Percentiles rank a stretch among this genome's conserved stretches.
Evolutionary conservation across 2,888 invertebrate genomes (phyloP).

Genomic region (Volucella bombylans): DNA sequence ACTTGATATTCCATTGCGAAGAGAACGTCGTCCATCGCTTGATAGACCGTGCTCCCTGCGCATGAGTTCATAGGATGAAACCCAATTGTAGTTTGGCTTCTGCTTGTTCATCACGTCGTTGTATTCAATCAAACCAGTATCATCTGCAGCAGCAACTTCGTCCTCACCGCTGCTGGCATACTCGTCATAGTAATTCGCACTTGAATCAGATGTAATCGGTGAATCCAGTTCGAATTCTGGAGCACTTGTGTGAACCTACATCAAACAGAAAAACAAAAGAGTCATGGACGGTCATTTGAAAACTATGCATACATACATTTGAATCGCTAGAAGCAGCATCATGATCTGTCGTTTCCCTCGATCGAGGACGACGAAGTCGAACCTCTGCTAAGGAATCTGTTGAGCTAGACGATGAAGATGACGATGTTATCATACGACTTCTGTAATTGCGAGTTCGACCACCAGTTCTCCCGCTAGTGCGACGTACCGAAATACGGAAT

Average conservation of each 20-base stretch:
- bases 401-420: constrained; percentile 64
- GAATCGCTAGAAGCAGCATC: constrained; percentile 60
- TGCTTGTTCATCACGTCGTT: constrained; percentile 77
- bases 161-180: constrained; percentile 65
- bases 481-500: constrained; percentile 37
- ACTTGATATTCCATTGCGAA: constrained; percentile 71
- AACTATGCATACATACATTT: constrained; percentile 12
- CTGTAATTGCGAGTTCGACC: constrained; percentile 68
- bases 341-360: constrained; percentile 22
- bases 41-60: constrained; percentile 79
- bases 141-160: constrained; percentile 41
- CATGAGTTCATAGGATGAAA: constrained; percentile 77
- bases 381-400: constrained; percentile 56
- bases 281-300: not conserved
- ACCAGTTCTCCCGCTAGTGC: constrained; percentile 29
- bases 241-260: constrained; percentile 41
- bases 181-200: constrained; percentile 48
- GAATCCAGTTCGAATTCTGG: constrained; percentile 60
- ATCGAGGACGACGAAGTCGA: constrained; percentile 33
- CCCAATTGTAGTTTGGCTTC: constrained; percentile 79
- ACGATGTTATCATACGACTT: constrained; percentile 61
- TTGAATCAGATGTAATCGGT: constrained; percentile 58
- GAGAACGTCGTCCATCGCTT: constrained; percentile 64
- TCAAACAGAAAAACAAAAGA: not conserved
- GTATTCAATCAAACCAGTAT: constrained; percentile 62